Evolutionary conservation across 2,797 vertebrate species (phyloP).

Genomic region (Anableps anableps): DNA sequence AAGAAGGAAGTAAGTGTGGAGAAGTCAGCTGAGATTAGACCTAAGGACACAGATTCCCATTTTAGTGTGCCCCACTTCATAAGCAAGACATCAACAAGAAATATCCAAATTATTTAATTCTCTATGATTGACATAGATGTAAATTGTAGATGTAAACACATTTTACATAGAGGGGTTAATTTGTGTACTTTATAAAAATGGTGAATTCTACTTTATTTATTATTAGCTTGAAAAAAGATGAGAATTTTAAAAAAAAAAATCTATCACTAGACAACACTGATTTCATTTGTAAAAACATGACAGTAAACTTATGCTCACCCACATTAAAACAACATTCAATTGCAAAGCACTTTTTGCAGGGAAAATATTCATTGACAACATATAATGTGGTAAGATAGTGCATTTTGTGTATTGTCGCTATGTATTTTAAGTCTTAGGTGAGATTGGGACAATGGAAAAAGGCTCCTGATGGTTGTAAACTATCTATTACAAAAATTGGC

Average conservation of each 20-base stretch:
- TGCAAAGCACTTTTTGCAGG: no score
- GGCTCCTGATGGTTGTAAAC: no score
- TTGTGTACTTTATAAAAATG: neutral
- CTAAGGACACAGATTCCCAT: conserved; percentile 62
- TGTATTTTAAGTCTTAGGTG: no score
- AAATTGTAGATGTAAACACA: conserved; percentile 15
- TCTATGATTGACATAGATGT: conserved; percentile 48
- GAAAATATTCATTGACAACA: no score
- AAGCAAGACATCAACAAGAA: conserved; percentile 42
- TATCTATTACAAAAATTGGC: no score
- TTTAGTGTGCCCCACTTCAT: conserved; percentile 52
- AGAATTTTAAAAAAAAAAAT: neutral
- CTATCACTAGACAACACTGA: neutral
- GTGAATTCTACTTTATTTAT: conserved; percentile 2
- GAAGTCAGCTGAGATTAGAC: conserved; percentile 69
- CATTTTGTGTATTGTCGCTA: no score
- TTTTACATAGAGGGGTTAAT: neutral
- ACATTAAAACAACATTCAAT: no score
- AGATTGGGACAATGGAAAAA: no score
- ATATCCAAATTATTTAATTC: conserved; percentile 51
- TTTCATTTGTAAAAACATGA: no score
- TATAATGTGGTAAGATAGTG: no score
- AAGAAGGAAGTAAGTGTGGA: conserved; percentile 54
- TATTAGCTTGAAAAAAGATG: neutral
- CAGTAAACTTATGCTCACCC: no score